Evolutionary conservation across 2,113 vertebrate genomes (phyloP), one percentile per base, ranked within the genome.

Genomic region (Gavia stellata): DNA sequence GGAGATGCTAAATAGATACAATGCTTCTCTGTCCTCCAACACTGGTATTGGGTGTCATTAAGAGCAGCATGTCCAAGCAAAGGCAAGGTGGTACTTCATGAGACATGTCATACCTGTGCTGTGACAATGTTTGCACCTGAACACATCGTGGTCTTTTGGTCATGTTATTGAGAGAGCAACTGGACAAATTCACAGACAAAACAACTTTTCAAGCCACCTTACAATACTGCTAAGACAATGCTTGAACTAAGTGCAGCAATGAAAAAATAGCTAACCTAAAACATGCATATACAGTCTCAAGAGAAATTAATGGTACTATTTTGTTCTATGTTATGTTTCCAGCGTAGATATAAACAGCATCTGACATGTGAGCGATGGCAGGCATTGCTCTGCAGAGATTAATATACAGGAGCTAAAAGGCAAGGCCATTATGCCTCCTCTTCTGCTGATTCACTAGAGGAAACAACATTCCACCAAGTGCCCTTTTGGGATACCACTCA

Each of bases 341-440:
- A 87, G 91, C 8, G 5, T 50, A 74, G 94, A 92, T 96, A 95
- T 88, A 95, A 97, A 92, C 89, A 96, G 89, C 94, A 96, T 86
- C 92, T 96, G 94, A 92, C 92, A 88, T 90, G 84, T 96, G 91
- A 96, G 93, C 8, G 2, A 89, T 81, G 80, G 81, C 80, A 89
- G 62, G 77, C 94, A 49, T 71, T 90, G 85, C 90, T 88, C 88
- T 82, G 85, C 71, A 44, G 90, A 95, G 85, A 94, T 91, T 89
- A 83, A 95, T 66, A 79, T 28, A 63, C 84, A 91, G 67, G 86
- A 88, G 63, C 84, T 96, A 79, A 91, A 94, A 91, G 61, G 89
- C 78, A 78, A 96, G 86, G 91, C 68, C 86, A 84, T 89, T 81
- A 86, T 34, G 70, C 31, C 61, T 91, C 61, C 2, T 56, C 65